A percentile compares a stretch with the other conserved stretches of the same genome.
Evolutionary conservation across 2,888 invertebrate species (phyloP).

Genomic region (Acanthosepion esculentum): DNA sequence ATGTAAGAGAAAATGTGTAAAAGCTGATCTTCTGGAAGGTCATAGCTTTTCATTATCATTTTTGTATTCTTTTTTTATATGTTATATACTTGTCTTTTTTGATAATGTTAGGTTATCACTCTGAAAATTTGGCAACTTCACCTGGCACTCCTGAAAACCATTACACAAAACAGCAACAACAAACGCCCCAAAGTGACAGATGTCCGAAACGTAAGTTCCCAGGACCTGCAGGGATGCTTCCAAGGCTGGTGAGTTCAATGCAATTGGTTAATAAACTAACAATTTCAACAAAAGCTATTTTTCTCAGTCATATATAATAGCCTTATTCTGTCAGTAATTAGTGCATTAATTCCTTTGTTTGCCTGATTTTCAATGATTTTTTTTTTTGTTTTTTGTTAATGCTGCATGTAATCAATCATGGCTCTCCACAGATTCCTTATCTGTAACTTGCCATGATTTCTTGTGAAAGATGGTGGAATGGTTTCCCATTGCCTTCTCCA

Average conservation of each 20-base stretch:
- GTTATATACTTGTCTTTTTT: neutral
- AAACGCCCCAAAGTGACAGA: neutral
- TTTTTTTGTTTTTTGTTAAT: too few relatives aligned
- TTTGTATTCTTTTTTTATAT: neutral
- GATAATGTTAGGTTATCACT: neutral
- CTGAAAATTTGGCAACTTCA: neutral
- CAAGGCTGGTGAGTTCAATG: constrained; percentile 62
- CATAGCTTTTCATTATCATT: neutral
- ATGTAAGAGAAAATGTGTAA: neutral
- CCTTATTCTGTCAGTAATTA: too few relatives aligned
- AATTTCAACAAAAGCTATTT: neutral
- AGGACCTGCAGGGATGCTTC: constrained; percentile 72
- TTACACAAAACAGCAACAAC: neutral
- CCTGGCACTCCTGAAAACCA: neutral
- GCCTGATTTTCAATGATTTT: too few relatives aligned
- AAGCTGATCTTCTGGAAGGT: neutral
- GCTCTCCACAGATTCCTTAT: too few relatives aligned
- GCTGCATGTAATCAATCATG: too few relatives aligned
- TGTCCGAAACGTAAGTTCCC: constrained; percentile 67
- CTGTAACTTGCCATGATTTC: too few relatives aligned
- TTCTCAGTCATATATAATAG: neutral
- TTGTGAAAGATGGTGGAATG: too few relatives aligned
- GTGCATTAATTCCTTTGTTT: too few relatives aligned
- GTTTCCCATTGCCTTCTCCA: too few relatives aligned
- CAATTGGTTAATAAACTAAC: neutral